Evolutionary conservation across 2,888 invertebrate species (phyloP), one percentile per base, ranked within the genome.

Genomic region (Blastobasis adustella): DNA sequence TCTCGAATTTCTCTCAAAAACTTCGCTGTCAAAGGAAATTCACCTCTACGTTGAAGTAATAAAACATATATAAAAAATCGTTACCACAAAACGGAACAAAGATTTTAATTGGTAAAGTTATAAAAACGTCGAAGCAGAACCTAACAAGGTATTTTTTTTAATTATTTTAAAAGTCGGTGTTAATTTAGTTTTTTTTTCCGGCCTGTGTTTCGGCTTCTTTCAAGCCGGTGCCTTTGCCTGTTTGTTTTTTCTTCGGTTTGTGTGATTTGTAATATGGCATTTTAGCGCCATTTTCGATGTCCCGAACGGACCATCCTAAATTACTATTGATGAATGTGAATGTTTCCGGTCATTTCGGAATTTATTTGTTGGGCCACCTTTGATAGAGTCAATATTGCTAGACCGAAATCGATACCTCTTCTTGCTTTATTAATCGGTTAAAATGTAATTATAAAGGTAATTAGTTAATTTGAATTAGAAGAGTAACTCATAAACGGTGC

Each of bases 221-320:
- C 76, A 69, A 56, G 58, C 73, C 77, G 77, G 73, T 59, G 58
- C 63, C 71, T 77, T 75, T 76, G 63, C 61, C 65, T 67, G 73
- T 76, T 81, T 76, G 63, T 62, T 65, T 67, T 73, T 76, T 81
- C 76, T 78, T 75, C 68, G 62, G 59, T 74, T 79, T 79, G 82
- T 83, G 62, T 82, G 82, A 85, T 85, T 82, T 84, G 85, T 85
- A 78, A 85, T 84, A 85, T 83, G 82, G 78, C 73, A 77, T 83
- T 81, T 85, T 85, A 84, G 79, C 85, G 83, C 84, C 83, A 71
- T 66, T 68, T 65, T 66, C 23, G 59, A 48, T 54, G 58, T 62
- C 54, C 23, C 53, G 63, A 58, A 61, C 73, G 76, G 74, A 75
- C 71, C 71, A 73, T 71, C 79, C 79, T 71, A 75, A 81, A 79